Evolutionary conservation across 2,113 vertebrate genomes (phyloP).

Genomic region (Rhea pennata): DNA sequence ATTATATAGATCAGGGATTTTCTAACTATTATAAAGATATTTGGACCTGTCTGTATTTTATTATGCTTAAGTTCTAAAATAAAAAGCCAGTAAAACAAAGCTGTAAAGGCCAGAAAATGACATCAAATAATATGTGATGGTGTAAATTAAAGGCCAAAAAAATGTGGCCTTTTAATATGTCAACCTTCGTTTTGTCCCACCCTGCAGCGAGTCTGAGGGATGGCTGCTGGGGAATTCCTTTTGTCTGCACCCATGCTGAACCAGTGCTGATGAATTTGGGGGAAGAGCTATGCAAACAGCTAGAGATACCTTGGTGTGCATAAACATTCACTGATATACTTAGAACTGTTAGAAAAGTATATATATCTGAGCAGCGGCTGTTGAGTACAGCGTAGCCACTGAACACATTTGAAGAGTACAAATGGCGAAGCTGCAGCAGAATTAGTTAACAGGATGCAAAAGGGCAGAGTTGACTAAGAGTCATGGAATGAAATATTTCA

Average conservation of each 20-base stretch:
- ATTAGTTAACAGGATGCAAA: background rate
- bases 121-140: background rate
- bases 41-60: background rate
- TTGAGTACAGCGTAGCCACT: background rate
- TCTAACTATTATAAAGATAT: background rate
- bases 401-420: background rate
- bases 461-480: background rate
- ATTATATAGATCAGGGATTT: background rate
- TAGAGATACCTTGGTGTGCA: background rate
- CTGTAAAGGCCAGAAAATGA: background rate
- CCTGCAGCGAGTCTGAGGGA: background rate
- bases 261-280: background rate
- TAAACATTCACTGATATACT: background rate
- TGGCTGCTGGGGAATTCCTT: background rate
- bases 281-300: background rate
- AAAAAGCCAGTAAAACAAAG: background rate
- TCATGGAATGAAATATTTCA: background rate
- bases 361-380: background rate
- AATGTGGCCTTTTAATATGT: accelerated
- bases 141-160: background rate
- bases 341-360: background rate
- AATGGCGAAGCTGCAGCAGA: background rate
- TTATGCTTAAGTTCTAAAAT: background rate
- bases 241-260: accelerated
- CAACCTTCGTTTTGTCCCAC: background rate